These are phyloP conservation scores for Apamea crenata DNA, from an alignment of 2,888 invertebrate genomes.

Conservation along the genomic window DNA sequence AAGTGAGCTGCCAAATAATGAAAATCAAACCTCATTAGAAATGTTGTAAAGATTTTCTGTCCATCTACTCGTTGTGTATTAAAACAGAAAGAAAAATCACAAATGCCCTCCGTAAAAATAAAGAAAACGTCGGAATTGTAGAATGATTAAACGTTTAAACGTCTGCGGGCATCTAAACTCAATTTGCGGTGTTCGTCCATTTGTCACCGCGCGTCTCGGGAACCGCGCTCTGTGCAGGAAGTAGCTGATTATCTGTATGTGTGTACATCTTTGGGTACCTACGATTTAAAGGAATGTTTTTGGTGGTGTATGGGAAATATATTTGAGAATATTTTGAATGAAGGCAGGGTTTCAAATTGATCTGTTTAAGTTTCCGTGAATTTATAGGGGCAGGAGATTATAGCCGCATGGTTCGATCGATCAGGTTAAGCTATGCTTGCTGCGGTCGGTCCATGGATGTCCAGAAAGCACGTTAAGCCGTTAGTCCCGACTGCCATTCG, in stretches of 20 bases:
- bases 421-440: too few relatives aligned
- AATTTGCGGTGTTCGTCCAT: conserved; percentile 78
- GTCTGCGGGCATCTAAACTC: conserved; percentile 76
- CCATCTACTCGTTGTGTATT: not conserved
- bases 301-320: not conserved
- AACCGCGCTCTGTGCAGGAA: conserved; percentile 60
- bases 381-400: not conserved
- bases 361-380: not conserved
- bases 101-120: conserved; percentile 48
- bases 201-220: conserved; percentile 76
- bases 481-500: too few relatives aligned
- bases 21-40: not conserved
- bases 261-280: conserved; percentile 51
- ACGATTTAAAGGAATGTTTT: not conserved
- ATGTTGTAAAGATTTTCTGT: too few relatives aligned
- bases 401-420: not conserved
- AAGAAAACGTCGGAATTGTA: conserved; percentile 65
- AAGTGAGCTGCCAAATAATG: not conserved
- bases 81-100: conserved; percentile 50
- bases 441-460: too few relatives aligned
- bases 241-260: conserved; percentile 69
- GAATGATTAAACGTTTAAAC: conserved; percentile 75
- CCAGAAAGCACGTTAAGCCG: too few relatives aligned
- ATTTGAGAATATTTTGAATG: not conserved
- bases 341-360: not conserved